Percentiles rank a stretch among this genome's conserved stretches.
Evolutionary conservation across 2,113 vertebrate species (phyloP).

Genomic region (Vimba vimba): DNA sequence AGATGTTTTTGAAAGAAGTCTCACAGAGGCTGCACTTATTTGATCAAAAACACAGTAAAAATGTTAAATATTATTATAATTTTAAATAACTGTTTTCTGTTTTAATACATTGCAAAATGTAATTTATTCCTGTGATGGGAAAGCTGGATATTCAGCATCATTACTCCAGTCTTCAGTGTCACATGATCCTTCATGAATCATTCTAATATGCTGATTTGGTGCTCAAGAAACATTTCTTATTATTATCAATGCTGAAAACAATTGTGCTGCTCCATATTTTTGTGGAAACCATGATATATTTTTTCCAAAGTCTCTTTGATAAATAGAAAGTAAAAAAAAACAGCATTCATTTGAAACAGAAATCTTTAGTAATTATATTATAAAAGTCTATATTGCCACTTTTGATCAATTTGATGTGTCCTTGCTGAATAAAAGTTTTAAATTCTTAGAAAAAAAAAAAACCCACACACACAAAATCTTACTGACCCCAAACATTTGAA

Average conservation of each 20-base stretch:
- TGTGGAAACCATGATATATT: not conserved
- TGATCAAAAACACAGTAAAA: no score
- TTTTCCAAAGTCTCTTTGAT: not conserved
- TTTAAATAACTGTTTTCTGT: no score
- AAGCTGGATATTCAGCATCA: no score
- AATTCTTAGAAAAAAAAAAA: no score
- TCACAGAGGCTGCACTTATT: no score
- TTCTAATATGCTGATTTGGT: not conserved
- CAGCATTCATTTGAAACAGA: not conserved
- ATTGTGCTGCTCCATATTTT: not conserved
- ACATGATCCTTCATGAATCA: no score
- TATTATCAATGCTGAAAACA: not conserved
- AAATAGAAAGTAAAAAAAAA: not conserved
- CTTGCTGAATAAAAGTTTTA: not conserved
- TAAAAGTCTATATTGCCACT: not conserved
- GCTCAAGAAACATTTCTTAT: not conserved
- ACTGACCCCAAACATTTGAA: not conserved
- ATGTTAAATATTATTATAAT: no score
- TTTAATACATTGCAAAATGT: no score
- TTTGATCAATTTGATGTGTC: not conserved
- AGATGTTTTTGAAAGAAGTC: no score
- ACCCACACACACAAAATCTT: not conserved
- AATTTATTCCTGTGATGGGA: no score
- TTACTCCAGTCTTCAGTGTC: no score
- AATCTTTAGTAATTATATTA: not conserved